Base-by-base conservation (phyloP, 2,797 vertebrate genomes). In the Gymnothorax reevesii region DNA sequence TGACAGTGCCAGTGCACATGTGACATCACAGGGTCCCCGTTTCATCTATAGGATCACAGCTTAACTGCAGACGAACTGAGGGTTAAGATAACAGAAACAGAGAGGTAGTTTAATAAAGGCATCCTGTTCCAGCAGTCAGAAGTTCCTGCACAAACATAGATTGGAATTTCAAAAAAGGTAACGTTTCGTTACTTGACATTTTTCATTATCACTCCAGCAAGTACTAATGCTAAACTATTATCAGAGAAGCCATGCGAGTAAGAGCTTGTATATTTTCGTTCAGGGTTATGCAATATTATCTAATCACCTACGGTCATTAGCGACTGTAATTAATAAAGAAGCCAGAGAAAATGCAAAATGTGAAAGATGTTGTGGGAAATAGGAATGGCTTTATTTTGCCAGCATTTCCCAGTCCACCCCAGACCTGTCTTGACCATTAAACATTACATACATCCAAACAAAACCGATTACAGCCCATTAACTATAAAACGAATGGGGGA, bases 21-120 rank as follows among this genome's bases (percentile, higher is more conserved):
- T 3, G 73, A 60, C 85, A 27, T 20, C 59, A n/a, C 57, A 77
- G 64, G 73, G 66, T 57, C 86, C 57, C 69, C 3, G 25, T 15
- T 85, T 82, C 80, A 84, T 64, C 83, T 84, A 77, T 71, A 82
- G 87, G 87, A 88, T 86, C 27, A 77, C 49, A 54, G 59, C 77
- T 22, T 79, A 54, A 82, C 77, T 54, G 22, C 59, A 54, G 27
- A 52, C 17, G 52, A 33, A 83, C 83, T 80, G 57, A 88, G 71
- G 57, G 64, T 57, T 52, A 33, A 86, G 84, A 88, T 55, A 87
- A 55, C 55, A n/a, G 83, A 86, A 85, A 82, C 77, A 80, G 73
- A 85, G 77, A 54, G 85, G n/a, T 4, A 5, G 73, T 13, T 49
- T 7, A 77, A 49, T 13, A 77, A 77, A 77, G 12, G 13, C 33